Evolutionary conservation across 2,888 invertebrate genomes (phyloP).

Genomic region (Lordiphosa fenestrarum): DNA sequence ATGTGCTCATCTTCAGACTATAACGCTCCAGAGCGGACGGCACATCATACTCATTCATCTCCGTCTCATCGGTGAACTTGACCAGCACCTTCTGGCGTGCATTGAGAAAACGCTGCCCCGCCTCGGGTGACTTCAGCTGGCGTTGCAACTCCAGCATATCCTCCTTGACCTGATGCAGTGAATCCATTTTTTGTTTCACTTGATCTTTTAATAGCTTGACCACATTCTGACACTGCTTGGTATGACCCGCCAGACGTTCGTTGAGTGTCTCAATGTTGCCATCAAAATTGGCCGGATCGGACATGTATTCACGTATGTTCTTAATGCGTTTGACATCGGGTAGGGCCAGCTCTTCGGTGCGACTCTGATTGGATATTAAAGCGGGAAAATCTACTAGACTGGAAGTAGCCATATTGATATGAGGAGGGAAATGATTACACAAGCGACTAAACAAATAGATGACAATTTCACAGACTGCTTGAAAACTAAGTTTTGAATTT

Average conservation of each 20-base stretch:
- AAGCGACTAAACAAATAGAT: no score
- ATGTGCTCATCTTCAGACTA: conserved; percentile 33
- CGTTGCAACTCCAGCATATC: conserved; percentile 34
- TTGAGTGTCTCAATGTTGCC: conserved; percentile 16
- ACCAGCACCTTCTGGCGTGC: conserved; percentile 19
- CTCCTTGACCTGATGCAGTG: conserved; percentile 31
- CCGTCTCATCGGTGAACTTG: conserved; percentile 40
- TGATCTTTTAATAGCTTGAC: conserved; percentile 16
- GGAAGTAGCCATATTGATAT: conserved; percentile 6
- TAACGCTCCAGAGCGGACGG: conserved; percentile 29
- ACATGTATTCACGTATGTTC: conserved; percentile 28
- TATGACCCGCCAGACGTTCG: conserved; percentile 8
- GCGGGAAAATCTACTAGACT: neutral
- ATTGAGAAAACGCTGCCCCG: neutral
- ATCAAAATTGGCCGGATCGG: conserved; percentile 13
- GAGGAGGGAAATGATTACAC: no score
- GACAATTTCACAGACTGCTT: no score
- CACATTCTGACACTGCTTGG: conserved; percentile 30
- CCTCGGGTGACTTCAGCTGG: conserved; percentile 17
- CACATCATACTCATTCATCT: conserved; percentile 26
- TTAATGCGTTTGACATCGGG: conserved; percentile 39
- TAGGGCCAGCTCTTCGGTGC: conserved; percentile 11
- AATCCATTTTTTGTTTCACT: conserved; percentile 17
- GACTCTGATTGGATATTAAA: conserved; percentile 17
- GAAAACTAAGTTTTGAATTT: no score